phyloP scores from a whole-genome alignment of 2,113 vertebrate genomes.

The Irena cyanogastra region DNA sequence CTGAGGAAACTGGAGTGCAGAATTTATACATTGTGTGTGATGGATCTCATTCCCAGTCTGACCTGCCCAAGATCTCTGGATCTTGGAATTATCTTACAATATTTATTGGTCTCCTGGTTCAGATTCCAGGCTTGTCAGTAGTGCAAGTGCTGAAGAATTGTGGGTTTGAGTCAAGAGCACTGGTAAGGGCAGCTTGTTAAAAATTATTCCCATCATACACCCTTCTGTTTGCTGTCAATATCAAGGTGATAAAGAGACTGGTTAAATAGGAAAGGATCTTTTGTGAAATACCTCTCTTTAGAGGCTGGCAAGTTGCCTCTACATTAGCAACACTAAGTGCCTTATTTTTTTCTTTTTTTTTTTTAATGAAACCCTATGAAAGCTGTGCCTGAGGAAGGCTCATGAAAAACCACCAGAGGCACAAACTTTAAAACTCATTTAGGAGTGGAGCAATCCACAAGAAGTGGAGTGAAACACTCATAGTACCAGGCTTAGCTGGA shows the following conservation, averaged over 20 bases:
- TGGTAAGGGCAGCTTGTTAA: not conserved
- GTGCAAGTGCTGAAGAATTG: not conserved
- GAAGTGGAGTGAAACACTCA: not conserved
- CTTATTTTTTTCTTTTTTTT: not conserved
- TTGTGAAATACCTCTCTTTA: not conserved
- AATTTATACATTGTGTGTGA: not conserved
- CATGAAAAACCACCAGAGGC: constrained; percentile 1
- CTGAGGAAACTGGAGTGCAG: not conserved
- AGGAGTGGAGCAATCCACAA: not conserved
- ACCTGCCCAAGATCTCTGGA: not conserved
- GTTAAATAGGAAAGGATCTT: not conserved
- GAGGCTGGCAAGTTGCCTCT: not conserved
- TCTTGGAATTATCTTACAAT: not conserved
- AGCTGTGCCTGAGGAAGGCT: not conserved
- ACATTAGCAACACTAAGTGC: not conserved
- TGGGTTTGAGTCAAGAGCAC: not conserved
- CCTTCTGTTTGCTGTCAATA: not conserved
- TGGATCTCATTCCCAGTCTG: not conserved
- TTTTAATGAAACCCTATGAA: not conserved
- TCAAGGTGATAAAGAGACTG: not conserved
- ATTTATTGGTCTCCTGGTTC: not conserved
- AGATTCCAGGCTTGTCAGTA: not conserved
- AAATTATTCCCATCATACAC: not conserved
- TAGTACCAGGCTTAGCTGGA: not conserved
- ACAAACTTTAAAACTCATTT: constrained; percentile 21